Base-by-base conservation (phyloP, 2,888 invertebrate genomes). In the Cantharis lateralis region DNA sequence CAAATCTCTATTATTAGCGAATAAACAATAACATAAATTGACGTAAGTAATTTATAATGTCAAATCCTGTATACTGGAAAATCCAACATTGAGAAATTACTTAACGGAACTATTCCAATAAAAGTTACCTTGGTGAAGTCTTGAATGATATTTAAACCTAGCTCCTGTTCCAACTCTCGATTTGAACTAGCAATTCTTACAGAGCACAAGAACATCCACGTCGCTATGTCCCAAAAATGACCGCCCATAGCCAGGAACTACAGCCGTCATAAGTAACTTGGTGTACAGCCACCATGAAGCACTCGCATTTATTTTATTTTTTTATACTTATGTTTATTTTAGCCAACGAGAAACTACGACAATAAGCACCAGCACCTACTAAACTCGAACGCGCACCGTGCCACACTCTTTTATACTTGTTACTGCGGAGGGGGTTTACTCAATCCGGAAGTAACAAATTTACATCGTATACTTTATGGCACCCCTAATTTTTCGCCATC, bases 201-300 rank as follows among this genome's bases (percentile, higher is more conserved):
- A 81, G 85, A 84, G 81, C 81, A 84, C 82, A 84, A 82, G 79
- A 85, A 86, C 83, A 86, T 86, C 86, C 86, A 86, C 82, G 84
- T 85, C 84, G 85, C 84, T 83, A 84, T 83, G 80, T 83, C 82
- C 83, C 83, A 85, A 82, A 83, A 84, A 81, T 84, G 83, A 84
- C 84, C 82, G 85, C 86, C 86, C 86, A 86, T 85, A 86, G 85
- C 86, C 85, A 84, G 84, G 82, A 83, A 83, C 84, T 82, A 81
- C 76, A 84, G 84, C 84, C 84, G 84, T 84, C 85, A 85, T 85
- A 81, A 83, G 82, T 80, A 80, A 74, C 82, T 79, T 79, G 82
- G 81, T 78, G 81, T 80, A 81, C 78, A 79, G 24, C 64, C 80
- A 80, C 81, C 82, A 79, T 81, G 79, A 77, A 80, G 80, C 82